Evolutionary conservation across 2,888 invertebrate genomes (phyloP).

Genomic region (Incurvaria masculella): DNA sequence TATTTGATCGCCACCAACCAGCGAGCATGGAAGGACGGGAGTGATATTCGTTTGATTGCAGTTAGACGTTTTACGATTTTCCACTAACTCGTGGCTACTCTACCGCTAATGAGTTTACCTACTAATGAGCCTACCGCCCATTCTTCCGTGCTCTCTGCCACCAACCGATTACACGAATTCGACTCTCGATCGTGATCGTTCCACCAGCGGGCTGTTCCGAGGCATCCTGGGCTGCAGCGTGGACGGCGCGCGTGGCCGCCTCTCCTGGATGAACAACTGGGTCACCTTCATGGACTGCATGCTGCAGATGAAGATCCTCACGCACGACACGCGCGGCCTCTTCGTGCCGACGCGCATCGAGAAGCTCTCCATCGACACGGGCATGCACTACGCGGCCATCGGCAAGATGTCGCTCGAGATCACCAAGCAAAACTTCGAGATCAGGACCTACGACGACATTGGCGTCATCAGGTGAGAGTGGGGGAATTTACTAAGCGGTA

Average conservation of each 20-base stretch:
- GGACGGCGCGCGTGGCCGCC: conserved; percentile 46
- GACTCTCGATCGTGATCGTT: conserved; percentile 31
- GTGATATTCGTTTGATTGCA: too few relatives aligned
- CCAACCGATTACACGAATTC: too few relatives aligned
- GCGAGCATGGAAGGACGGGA: too few relatives aligned
- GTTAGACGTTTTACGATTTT: too few relatives aligned
- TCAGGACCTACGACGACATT: conserved; percentile 45
- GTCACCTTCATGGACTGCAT: conserved; percentile 86
- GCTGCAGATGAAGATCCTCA: conserved; percentile 77
- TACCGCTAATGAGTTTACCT: too few relatives aligned
- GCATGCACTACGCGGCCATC: conserved; percentile 53
- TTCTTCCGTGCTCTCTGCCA: too few relatives aligned
- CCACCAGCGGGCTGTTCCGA: conserved; percentile 55
- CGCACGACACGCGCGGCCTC: conserved; percentile 65
- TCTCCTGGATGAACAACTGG: conserved; percentile 81
- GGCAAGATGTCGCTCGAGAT: conserved; percentile 45
- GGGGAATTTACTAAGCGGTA: too few relatives aligned
- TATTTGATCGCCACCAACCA: too few relatives aligned
- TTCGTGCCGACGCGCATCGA: conserved; percentile 74
- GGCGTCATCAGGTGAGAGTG: conserved; percentile 52
- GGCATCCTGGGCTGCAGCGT: conserved; percentile 55
- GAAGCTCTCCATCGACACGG: conserved; percentile 65
- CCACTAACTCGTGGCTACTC: too few relatives aligned
- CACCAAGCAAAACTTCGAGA: conserved; percentile 40
- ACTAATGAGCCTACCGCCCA: too few relatives aligned